These are phyloP conservation scores for Loriculus beryllinus DNA, from an alignment of 2,797 vertebrate genomes.

Conservation along the genomic window DNA sequence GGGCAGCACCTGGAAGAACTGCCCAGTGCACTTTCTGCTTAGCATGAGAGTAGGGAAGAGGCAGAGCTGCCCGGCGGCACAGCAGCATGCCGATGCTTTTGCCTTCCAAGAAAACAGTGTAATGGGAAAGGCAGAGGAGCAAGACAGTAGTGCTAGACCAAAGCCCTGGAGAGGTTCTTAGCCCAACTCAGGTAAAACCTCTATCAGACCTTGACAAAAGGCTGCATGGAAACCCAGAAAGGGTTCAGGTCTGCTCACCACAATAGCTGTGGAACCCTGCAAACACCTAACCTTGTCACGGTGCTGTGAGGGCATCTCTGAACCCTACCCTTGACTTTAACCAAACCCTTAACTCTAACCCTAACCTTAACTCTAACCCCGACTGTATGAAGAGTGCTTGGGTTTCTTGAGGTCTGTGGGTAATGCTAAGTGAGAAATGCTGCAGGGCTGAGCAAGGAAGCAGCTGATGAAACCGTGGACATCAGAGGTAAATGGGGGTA, in stretches of 20 bases:
- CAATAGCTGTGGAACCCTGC: neutral
- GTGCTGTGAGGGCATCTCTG: neutral
- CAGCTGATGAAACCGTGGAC: neutral
- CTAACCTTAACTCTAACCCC: neutral
- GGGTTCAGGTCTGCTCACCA: neutral
- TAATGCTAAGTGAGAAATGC: neutral
- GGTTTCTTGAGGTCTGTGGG: neutral
- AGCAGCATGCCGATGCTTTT: neutral
- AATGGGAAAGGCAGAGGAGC: constrained; percentile 7
- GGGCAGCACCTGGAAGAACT: constrained; percentile 57
- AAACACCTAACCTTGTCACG: neutral
- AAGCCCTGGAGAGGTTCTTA: neutral
- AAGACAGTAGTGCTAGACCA: neutral
- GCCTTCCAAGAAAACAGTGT: neutral
- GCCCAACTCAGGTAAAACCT: neutral
- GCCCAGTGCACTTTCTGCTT: constrained; percentile 34
- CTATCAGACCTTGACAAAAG: neutral
- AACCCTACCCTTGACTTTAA: neutral
- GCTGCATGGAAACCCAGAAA: neutral
- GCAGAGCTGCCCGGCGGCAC: neutral
- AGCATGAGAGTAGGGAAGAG: neutral
- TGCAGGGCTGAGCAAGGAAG: neutral
- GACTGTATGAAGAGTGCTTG: neutral
- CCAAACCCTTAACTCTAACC: neutral
- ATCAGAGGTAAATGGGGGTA: neutral